Conservation (phyloP, 2,888 invertebrate species). For the Drosophila paramelanica region DNA sequence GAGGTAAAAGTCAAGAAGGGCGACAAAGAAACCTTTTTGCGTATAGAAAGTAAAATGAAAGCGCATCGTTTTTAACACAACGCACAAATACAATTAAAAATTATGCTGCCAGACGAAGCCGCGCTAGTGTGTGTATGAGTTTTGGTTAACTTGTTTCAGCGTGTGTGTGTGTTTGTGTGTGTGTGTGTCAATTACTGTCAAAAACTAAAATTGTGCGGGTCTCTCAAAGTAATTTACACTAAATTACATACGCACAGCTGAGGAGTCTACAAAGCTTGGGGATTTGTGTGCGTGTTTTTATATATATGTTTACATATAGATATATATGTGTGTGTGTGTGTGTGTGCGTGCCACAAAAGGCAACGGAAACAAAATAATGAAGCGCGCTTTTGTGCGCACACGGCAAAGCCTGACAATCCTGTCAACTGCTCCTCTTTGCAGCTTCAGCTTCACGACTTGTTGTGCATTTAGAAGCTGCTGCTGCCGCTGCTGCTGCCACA, state of each 20-base stretch:
- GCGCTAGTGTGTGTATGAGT: conserved; percentile 13
- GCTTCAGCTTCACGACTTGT: conserved; percentile 33
- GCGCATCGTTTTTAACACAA: conserved; percentile 56
- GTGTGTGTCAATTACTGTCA: conserved; percentile 54
- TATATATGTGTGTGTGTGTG: conserved; percentile 22
- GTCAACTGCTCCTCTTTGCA: conserved; percentile 14
- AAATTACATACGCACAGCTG: conserved; percentile 70
- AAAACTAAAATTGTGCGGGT: conserved; percentile 63
- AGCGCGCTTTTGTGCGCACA: conserved; percentile 69
- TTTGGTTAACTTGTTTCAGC: conserved; percentile 6
- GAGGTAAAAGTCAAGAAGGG: conserved; percentile 12
- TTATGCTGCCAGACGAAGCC: conserved; percentile 59
- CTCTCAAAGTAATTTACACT: conserved; percentile 75
- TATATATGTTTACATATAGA: background rate
- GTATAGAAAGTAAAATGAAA: conserved; percentile 38
- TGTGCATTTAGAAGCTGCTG: conserved; percentile 28
- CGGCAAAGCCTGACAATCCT: conserved; percentile 40
- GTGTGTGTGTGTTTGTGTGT: conserved; percentile 20
- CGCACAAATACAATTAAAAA: conserved; percentile 72
- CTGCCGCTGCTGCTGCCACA: conserved; percentile 24
- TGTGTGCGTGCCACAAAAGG: conserved; percentile 51
- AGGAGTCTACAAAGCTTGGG: conserved; percentile 44
- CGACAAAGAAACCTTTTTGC: conserved; percentile 43
- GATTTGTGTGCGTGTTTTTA: conserved; percentile 15
- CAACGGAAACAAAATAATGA: conserved; percentile 70